phyloP scores from a whole-genome alignment of 2,888 invertebrate genomes.

The Drosophila borborema region DNA sequence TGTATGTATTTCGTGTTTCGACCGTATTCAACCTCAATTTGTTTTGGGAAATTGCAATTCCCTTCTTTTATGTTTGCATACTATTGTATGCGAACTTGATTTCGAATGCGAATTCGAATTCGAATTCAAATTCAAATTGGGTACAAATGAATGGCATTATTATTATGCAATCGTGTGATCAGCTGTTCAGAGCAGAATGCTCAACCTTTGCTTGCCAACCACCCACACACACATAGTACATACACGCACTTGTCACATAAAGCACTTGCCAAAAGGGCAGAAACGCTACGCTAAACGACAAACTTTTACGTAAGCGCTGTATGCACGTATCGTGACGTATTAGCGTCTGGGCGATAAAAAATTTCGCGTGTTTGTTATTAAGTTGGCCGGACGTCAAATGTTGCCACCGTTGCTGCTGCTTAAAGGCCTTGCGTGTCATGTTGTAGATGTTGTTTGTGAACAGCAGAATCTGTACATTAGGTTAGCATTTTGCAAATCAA shows the following conservation, averaged over 20 bases:
- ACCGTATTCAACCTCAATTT: background rate
- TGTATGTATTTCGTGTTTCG: background rate
- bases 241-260: too few relatives aligned
- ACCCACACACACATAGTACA: background rate
- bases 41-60: background rate
- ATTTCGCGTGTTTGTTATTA: slow-evolving; percentile 73
- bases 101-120: background rate
- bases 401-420: background rate
- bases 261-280: slow-evolving; percentile 46
- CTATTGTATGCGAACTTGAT: background rate
- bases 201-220: slow-evolving; percentile 1
- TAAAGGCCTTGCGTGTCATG: slow-evolving; percentile 35
- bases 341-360: slow-evolving; percentile 71
- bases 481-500: slow-evolving; percentile 16
- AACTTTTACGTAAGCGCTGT: slow-evolving; percentile 65
- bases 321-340: slow-evolving; percentile 71
- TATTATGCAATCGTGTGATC: slow-evolving; percentile 41
- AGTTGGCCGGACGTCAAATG: slow-evolving; percentile 45
- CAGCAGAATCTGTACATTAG: slow-evolving; percentile 11
- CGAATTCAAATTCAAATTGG: slow-evolving; percentile 7
- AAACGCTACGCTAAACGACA: slow-evolving; percentile 15
- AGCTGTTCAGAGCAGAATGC: slow-evolving; percentile 38
- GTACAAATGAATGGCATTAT: slow-evolving; percentile 20
- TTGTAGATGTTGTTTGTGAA: background rate
- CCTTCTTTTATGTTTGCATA: background rate